Evolutionary conservation across 2,888 invertebrate species (phyloP).

Genomic region (Eupithecia vulgata): DNA sequence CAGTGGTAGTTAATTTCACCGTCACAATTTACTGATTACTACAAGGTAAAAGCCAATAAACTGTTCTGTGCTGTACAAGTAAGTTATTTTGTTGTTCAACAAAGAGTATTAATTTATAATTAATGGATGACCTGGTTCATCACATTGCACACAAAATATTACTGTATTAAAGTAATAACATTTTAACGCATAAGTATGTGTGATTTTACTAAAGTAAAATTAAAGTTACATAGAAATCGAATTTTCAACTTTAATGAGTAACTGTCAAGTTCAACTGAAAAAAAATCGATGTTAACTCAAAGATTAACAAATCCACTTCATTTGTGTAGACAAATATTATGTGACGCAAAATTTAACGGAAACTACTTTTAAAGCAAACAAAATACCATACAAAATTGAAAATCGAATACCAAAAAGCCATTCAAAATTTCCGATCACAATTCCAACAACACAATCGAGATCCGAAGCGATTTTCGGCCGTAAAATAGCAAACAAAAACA

Average conservation of each 20-base stretch:
- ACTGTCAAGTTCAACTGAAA: too few species aligned
- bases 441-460: constrained; percentile 44
- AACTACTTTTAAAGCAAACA: not conserved
- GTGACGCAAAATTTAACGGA: not conserved
- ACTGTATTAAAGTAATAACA: not conserved
- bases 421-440: constrained; percentile 15
- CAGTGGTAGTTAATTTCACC: not conserved
- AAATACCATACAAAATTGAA: not conserved
- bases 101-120: not conserved
- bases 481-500: constrained; percentile 79
- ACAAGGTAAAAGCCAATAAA: not conserved
- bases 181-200: not conserved
- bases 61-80: not conserved
- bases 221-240: not conserved
- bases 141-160: not conserved
- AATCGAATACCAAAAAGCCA: not conserved
- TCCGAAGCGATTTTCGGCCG: constrained; percentile 58
- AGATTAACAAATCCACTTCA: too few species aligned
- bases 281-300: not conserved
- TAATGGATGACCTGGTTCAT: not conserved
- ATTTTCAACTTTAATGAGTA: not conserved
- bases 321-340: too few species aligned
- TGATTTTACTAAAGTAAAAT: not conserved
- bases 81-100: not conserved
- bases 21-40: not conserved